These are phyloP conservation scores for Phrynocephalus vlangalii DNA, from an alignment of 2,797 vertebrate genomes.

Conservation along the genomic window DNA sequence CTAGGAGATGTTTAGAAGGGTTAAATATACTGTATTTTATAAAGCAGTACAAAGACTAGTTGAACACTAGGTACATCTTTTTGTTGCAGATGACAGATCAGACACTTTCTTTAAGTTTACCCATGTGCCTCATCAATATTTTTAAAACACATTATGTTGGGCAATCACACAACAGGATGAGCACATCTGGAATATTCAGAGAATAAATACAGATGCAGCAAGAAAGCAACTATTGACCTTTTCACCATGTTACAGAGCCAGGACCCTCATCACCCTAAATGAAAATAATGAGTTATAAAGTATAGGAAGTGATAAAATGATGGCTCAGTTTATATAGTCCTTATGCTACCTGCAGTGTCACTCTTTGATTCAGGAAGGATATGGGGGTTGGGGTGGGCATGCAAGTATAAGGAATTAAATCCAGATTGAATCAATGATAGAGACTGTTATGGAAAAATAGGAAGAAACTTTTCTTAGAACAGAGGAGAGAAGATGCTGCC, in stretches of 20 bases:
- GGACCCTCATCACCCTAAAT: neutral
- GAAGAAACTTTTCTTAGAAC: neutral
- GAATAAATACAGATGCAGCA: accelerated
- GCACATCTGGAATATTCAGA: conserved; percentile 7
- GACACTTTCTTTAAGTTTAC: neutral
- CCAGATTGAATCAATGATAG: conserved; percentile 11
- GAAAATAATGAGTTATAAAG: neutral
- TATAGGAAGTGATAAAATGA: neutral
- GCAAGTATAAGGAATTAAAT: conserved; percentile 18
- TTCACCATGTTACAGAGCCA: neutral
- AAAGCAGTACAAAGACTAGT: neutral
- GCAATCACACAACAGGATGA: neutral
- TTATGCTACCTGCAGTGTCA: neutral
- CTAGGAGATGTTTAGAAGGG: neutral
- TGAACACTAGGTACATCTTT: neutral
- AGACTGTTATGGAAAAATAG: neutral
- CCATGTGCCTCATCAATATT: neutral
- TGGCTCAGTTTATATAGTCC: accelerated
- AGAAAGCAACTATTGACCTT: neutral
- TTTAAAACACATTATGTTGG: neutral
- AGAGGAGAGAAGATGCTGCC: neutral
- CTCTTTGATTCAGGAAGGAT: conserved; percentile 3
- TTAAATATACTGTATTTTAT: neutral
- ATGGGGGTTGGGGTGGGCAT: neutral
- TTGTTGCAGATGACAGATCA: neutral